Evolutionary conservation across 2,888 invertebrate species (phyloP), one percentile per base, ranked within the genome.

Genomic region (Phyto melanocephala): DNA sequence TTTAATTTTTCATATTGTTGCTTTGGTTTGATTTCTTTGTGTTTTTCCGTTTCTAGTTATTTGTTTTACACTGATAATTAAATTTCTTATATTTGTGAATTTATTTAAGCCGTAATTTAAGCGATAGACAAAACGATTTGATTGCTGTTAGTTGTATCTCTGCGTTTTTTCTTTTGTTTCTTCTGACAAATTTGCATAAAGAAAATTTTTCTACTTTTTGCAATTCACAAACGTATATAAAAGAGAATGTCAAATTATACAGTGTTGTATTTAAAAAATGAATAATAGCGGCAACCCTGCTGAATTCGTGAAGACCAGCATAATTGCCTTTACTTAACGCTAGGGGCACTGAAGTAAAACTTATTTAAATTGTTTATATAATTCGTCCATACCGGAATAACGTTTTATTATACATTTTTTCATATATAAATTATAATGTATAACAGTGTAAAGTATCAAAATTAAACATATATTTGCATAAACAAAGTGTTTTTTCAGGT

Each of bases 1-100:
- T 87, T 87, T 83, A 67, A 58, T 82, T 81, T 85, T 84, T 35
- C 45, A 82, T 68, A 60, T 62, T 52, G 33, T 42, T 28, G 33
- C n/a, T 45, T 52, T 56, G n/a, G 45, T 22, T 52, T 56, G 54
- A 15, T 7, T 62, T 17, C 22, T 52, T 11, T 11, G 20, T 65
- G 5, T 54, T 67, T 54, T 68, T 10, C 3, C 13, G 7, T 45
- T 50, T 15, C 40, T 45, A 33, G 11, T 71, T 35, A 7, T 71
- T 37, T 15, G 17, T 17, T 71, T 68, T 45, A 5, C 40, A 62
- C 40, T 22, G 33, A 33, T 65, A 40, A 28, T 35, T 45, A 45
- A 17, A 10, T 68, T 63, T 47, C 24, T 45, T 10, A 22, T 17
- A 6, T 37, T 62, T 54, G 3, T 33, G 17, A 17, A 33, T 58